Evolutionary conservation across 2,113 vertebrate genomes (phyloP).

Genomic region (Forbesichthys papilliferus): DNA sequence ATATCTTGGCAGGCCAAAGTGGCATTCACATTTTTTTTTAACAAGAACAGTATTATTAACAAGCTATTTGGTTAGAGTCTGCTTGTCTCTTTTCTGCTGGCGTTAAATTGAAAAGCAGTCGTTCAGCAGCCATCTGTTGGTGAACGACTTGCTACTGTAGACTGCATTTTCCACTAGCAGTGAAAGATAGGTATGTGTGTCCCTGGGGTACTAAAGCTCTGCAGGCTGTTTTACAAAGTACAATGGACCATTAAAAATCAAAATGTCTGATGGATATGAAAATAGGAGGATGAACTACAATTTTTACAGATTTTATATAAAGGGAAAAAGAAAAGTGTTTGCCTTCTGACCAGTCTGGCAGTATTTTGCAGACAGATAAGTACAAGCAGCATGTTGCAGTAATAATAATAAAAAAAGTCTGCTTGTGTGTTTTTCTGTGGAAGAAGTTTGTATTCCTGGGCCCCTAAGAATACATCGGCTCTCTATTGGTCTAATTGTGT

Average conservation of each 20-base stretch:
- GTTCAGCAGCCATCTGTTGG: not conserved
- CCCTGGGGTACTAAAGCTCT: not conserved
- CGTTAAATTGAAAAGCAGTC: not conserved
- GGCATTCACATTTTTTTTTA: not conserved
- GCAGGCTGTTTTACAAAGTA: too few species aligned
- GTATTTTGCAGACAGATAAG: not conserved
- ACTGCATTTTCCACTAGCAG: not conserved
- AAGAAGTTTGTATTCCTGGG: not conserved
- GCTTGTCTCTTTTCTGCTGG: not conserved
- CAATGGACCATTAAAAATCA: not conserved
- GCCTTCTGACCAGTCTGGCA: too few species aligned
- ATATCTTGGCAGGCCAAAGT: not conserved
- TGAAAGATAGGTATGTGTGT: not conserved
- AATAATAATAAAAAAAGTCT: not conserved
- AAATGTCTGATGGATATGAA: not conserved
- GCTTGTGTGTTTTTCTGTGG: not conserved
- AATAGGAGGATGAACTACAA: not conserved
- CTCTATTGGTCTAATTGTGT: slow-evolving; percentile 8
- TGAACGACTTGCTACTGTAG: not conserved
- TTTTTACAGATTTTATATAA: too few species aligned
- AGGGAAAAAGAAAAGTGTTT: too few species aligned
- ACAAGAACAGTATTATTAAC: not conserved
- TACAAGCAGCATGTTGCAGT: not conserved
- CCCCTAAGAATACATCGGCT: not conserved
- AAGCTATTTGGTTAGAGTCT: not conserved